Evolutionary conservation across 2,113 vertebrate genomes (phyloP), one percentile per base, ranked within the genome.

Genomic region (Solea senegalensis): DNA sequence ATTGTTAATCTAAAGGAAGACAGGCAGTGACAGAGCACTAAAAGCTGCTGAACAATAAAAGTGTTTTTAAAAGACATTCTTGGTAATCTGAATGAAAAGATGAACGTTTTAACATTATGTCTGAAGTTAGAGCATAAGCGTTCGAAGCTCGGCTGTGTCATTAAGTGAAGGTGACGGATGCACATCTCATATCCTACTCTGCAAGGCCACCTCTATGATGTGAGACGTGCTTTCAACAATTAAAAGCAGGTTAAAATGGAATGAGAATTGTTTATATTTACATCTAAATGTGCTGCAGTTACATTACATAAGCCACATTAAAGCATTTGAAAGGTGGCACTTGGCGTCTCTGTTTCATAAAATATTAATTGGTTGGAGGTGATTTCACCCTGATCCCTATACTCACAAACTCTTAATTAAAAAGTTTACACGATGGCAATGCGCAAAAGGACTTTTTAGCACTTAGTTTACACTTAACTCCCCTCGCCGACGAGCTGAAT

Each of bases 381-480:
- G 68, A 76, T 62, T 53, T 66, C 53, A 73, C 75, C 70, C 41
- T 83, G 74, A 86, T 84, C 81, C 78, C 39, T 28, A 27, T 52
- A 65, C 78, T 80, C 70, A 77, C 67, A 14, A 72, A 78, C 39
- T 64, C 60, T 69, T 90, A 90, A 88, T 81, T 82, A 82, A 85
- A 87, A 86, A 86, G 83, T 89, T 89, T 88, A 60, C 76, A 67
- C 64, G 43, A 55, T 12, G 26, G 50, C 67, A 84, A 84, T 44
- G 80, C 16, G 53, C 51, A 82, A 85, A 74, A 78, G 52, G 41
- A 89, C 65, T 78, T 85, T 78, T 82, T 83, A 87, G 85, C 88
- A 80, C 82, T 84, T 84, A 79, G 74, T 88, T 87, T 67, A 72
- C 86, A 84, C 83, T 73, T 76, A 39, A 43, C 58, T 81, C 69